phyloP scores from a whole-genome alignment of 1,140 invertebrate species.

The Centruroides sculpturatus region DNA sequence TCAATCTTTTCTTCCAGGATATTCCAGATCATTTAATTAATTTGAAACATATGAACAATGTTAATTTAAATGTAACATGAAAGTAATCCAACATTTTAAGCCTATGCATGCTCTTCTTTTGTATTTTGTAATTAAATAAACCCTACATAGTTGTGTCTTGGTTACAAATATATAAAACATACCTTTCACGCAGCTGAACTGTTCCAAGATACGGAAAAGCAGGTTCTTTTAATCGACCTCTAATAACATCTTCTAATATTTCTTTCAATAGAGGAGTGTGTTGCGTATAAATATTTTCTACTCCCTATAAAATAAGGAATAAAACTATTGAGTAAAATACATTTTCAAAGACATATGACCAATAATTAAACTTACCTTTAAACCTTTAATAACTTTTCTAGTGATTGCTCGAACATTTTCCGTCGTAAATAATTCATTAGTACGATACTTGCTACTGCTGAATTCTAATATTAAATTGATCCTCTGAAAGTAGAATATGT shows the following conservation, averaged over 20 bases:
- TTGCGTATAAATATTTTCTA: constrained; percentile 96
- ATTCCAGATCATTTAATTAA: too few relatives aligned
- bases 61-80: too few relatives aligned
- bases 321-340: background rate
- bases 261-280: constrained; percentile 75
- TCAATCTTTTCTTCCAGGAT: too few relatives aligned
- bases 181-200: constrained; percentile 30
- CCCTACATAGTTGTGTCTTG: too few relatives aligned
- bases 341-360: too few relatives aligned
- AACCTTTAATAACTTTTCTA: constrained; percentile 78
- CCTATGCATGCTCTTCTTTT: too few relatives aligned
- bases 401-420: constrained; percentile 61
- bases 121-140: too few relatives aligned
- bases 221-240: constrained; percentile 66
- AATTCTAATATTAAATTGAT: constrained; percentile 60
- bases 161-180: background rate
- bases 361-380: constrained; percentile 45
- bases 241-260: constrained; percentile 73
- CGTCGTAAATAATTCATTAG: constrained; percentile 64
- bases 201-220: constrained; percentile 56
- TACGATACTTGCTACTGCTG: constrained; percentile 55
- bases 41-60: too few relatives aligned
- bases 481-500: constrained; percentile 33
- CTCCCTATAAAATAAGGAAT: constrained; percentile 50
- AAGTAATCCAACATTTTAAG: too few relatives aligned